Percentiles rank a stretch among this genome's conserved stretches.
Conservation (phyloP, 2,888 invertebrate genomes). For the Alviniconcha strummeri region DNA sequence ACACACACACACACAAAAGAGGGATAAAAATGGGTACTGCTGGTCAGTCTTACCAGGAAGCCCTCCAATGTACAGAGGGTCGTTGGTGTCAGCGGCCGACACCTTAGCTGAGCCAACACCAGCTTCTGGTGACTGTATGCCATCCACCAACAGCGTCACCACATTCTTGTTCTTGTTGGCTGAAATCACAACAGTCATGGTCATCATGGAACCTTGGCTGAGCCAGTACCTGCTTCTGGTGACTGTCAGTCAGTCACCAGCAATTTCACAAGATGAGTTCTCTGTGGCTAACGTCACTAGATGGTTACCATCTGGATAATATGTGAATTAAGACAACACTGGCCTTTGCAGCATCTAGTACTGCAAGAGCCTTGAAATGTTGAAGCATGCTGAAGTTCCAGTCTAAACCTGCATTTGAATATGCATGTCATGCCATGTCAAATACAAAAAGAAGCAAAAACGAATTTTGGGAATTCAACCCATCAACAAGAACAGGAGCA, state of each 20-base stretch:
- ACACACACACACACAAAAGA: not conserved
- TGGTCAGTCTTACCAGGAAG: conserved; percentile 77
- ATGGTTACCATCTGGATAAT: too few species aligned
- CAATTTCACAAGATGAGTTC: too few species aligned
- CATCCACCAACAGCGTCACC: conserved; percentile 90
- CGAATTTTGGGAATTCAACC: too few species aligned
- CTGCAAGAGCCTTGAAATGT: too few species aligned
- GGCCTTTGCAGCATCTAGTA: too few species aligned
- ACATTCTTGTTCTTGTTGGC: conserved; percentile 90
- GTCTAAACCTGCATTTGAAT: too few species aligned
- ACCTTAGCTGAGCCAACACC: conserved; percentile 81
- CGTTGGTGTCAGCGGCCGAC: conserved; percentile 85
- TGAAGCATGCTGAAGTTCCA: too few species aligned
- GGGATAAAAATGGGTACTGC: not conserved
- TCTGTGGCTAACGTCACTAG: too few species aligned
- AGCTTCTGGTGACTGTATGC: conserved; percentile 81
- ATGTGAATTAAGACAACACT: too few species aligned
- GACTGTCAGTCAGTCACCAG: too few species aligned
- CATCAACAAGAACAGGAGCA: not conserved
- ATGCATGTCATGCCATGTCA: too few species aligned
- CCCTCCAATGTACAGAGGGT: conserved; percentile 93
- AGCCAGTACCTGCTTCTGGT: not conserved
- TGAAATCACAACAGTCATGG: conserved; percentile 38
- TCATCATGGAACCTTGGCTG: not conserved
- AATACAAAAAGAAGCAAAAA: too few species aligned